Conservation (phyloP, 2,888 invertebrate genomes). For the Vandiemenella viatica region DNA sequence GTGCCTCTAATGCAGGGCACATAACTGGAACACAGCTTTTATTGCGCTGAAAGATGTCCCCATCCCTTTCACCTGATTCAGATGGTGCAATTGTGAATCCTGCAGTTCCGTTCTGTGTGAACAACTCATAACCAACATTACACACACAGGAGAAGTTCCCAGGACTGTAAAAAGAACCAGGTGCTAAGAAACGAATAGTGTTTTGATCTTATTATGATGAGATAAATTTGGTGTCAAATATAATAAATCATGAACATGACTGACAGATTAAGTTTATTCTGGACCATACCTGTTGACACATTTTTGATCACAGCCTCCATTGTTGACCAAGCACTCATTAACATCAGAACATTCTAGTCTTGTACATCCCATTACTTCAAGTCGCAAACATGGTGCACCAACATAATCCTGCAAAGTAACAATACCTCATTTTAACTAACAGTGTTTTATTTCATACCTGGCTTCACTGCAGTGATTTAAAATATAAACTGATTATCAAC, state of each 20-base stretch:
- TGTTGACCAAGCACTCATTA: slow-evolving; percentile 72
- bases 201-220: no score
- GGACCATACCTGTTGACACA: slow-evolving; percentile 66
- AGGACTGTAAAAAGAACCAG: slow-evolving; percentile 36
- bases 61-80: slow-evolving; percentile 77
- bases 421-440: no score
- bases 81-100: slow-evolving; percentile 63
- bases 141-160: slow-evolving; percentile 81
- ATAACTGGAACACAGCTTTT: slow-evolving; percentile 90
- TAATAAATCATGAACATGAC: no score
- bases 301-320: slow-evolving; percentile 87
- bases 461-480: no score
- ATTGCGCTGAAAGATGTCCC: slow-evolving; percentile 76
- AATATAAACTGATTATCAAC: no score
- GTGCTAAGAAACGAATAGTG: no score
- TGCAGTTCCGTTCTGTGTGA: slow-evolving; percentile 72
- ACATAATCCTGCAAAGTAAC: slow-evolving; percentile 51
- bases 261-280: no score
- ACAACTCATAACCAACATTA: slow-evolving; percentile 82
- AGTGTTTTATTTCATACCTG: not conserved
- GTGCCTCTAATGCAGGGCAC: slow-evolving; percentile 61
- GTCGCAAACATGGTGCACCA: slow-evolving; percentile 73
- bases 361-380: slow-evolving; percentile 87
- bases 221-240: no score
- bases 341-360: slow-evolving; percentile 76